phyloP scores from a whole-genome alignment of 2,888 invertebrate species.

The Pyrochroa serraticornis region DNA sequence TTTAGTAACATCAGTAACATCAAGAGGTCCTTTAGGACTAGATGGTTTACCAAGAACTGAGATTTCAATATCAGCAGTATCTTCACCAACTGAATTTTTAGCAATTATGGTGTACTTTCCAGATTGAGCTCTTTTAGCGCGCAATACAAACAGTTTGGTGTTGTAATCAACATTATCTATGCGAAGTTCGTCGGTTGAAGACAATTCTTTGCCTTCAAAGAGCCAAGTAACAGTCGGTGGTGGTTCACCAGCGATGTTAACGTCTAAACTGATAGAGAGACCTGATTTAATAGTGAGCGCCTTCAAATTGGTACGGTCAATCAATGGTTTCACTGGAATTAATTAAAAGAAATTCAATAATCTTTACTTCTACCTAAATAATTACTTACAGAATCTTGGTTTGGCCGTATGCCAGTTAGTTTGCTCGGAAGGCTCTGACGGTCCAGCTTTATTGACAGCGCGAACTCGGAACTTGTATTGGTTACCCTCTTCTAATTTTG shows the following conservation, averaged over 20 bases:
- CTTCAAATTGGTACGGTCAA: conserved; percentile 88
- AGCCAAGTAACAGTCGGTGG: conserved; percentile 91
- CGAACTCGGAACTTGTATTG: conserved; percentile 94
- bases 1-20: conserved; percentile 87
- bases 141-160: conserved; percentile 86
- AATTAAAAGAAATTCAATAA: conserved; percentile 10
- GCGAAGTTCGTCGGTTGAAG: conserved; percentile 67
- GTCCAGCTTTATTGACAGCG: conserved; percentile 96
- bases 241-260: conserved; percentile 92
- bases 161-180: conserved; percentile 88
- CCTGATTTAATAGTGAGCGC: conserved; percentile 87
- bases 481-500: conserved; percentile 89
- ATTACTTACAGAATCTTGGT: conserved; percentile 80
- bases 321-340: conserved; percentile 85
- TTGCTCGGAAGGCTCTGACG: conserved; percentile 89
- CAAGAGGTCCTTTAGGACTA: conserved; percentile 84
- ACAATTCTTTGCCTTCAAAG: conserved; percentile 73
- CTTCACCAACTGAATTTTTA: conserved; percentile 91
- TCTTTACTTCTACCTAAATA: conserved; percentile 4
- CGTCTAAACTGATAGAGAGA: conserved; percentile 83
- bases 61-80: conserved; percentile 89
- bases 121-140: conserved; percentile 79
- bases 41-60: conserved; percentile 79
- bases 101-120: conserved; percentile 91
- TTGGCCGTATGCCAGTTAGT: conserved; percentile 92